A percentile compares a stretch with the other conserved stretches of the same genome.
Conservation (phyloP, 2,888 invertebrate genomes). For the Lathronympha strigana region DNA sequence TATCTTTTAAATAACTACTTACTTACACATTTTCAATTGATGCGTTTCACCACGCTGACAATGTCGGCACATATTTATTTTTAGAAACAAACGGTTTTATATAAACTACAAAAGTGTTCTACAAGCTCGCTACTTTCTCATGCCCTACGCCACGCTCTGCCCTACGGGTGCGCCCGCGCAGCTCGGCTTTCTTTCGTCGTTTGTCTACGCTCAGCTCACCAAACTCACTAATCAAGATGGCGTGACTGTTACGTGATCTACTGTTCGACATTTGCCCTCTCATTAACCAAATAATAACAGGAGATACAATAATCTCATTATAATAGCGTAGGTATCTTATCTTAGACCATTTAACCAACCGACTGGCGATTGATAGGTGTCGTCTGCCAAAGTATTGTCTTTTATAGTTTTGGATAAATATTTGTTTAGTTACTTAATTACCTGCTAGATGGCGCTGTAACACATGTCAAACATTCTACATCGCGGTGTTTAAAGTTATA, state of each 20-base stretch:
- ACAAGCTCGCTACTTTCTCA: constrained; percentile 21
- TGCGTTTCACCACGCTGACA: neutral
- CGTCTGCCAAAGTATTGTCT: too few species aligned
- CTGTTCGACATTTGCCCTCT: constrained; percentile 43
- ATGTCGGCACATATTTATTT: neutral
- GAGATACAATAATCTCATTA: neutral
- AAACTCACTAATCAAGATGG: constrained; percentile 50
- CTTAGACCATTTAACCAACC: too few species aligned
- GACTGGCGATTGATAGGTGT: too few species aligned
- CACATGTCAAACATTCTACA: too few species aligned
- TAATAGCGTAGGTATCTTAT: neutral
- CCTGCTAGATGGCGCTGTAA: too few species aligned
- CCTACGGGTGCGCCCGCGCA: constrained; percentile 56
- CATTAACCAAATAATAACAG: constrained; percentile 14
- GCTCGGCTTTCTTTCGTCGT: constrained; percentile 54
- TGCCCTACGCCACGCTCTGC: constrained; percentile 44
- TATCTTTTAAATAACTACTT: too few species aligned
- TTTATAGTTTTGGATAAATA: too few species aligned
- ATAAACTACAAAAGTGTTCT: neutral
- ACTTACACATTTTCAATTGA: too few species aligned
- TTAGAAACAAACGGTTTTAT: neutral
- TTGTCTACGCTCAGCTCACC: constrained; percentile 43
- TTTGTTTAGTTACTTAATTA: too few species aligned
- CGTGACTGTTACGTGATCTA: constrained; percentile 53
- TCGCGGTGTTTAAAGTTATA: too few species aligned